Evolutionary conservation across 2,113 vertebrate genomes (phyloP).

Genomic region (Pachyramphus minor): DNA sequence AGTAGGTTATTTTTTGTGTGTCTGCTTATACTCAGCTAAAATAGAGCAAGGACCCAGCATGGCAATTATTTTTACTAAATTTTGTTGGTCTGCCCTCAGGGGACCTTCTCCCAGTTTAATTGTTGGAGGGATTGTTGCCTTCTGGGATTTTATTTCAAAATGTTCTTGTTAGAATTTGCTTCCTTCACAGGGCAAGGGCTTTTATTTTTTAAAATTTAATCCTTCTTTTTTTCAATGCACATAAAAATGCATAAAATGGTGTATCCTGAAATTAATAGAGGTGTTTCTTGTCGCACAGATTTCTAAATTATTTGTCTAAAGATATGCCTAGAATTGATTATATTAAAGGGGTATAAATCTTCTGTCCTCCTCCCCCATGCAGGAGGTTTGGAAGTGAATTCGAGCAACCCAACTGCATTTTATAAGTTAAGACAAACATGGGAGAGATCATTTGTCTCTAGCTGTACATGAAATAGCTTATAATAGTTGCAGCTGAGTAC

Average conservation of each 20-base stretch:
- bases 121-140: slow-evolving; percentile 74
- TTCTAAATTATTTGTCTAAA: slow-evolving; percentile 76
- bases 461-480: slow-evolving; percentile 74
- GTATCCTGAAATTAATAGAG: slow-evolving; percentile 70
- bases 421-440: slow-evolving; percentile 74
- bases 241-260: slow-evolving; percentile 63
- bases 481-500: slow-evolving; percentile 74
- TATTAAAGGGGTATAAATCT: slow-evolving; percentile 72
- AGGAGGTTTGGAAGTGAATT: slow-evolving; percentile 64
- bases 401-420: slow-evolving; percentile 69
- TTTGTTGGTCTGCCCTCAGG: slow-evolving; percentile 73
- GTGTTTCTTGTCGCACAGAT: slow-evolving; percentile 66
- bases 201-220: slow-evolving; percentile 13
- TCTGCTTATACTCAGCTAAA: slow-evolving; percentile 67
- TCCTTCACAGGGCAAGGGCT: slow-evolving; percentile 26
- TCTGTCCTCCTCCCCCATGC: slow-evolving; percentile 3
- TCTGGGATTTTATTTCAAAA: slow-evolving; percentile 79
- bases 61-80: slow-evolving; percentile 78
- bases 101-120: slow-evolving; percentile 78
- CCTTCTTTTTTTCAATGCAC: neutral
- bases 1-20: slow-evolving; percentile 48
- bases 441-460: slow-evolving; percentile 73
- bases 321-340: slow-evolving; percentile 72
- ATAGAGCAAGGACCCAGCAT: slow-evolving; percentile 67
- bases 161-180: slow-evolving; percentile 66